phyloP scores from a whole-genome alignment of 2,797 vertebrate genomes.

The Neosalanx taihuensis region DNA sequence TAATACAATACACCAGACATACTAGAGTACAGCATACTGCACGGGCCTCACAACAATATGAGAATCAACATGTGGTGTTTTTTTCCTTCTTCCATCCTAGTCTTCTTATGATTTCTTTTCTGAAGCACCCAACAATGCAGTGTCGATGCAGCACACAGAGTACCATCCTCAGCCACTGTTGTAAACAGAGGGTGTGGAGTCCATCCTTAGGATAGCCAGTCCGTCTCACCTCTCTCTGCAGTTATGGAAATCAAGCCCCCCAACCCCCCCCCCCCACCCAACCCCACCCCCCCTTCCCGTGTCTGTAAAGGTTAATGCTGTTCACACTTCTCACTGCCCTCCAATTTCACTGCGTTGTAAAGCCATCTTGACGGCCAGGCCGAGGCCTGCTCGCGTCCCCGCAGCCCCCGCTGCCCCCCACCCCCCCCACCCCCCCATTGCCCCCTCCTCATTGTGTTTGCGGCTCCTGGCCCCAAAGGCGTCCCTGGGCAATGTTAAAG shows the following conservation, averaged over 20 bases:
- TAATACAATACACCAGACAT: too few relatives aligned
- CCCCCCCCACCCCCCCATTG: constrained; percentile 32
- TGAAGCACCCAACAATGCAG: background rate
- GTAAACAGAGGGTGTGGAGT: constrained; percentile 15
- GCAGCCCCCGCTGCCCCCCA: constrained; percentile 20
- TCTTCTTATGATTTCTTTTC: background rate
- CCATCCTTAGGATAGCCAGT: constrained; percentile 9
- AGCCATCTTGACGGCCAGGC: constrained; percentile 53
- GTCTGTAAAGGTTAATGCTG: constrained; percentile 66
- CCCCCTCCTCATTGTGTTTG: constrained; percentile 53
- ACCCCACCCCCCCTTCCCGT: constrained; percentile 54
- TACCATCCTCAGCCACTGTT: constrained; percentile 20
- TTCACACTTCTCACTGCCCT: constrained; percentile 68
- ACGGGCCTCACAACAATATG: too few relatives aligned
- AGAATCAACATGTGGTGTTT: too few relatives aligned
- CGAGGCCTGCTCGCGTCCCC: constrained; percentile 46
- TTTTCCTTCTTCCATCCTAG: too few relatives aligned
- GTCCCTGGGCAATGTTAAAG: constrained; percentile 69
- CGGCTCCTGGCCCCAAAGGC: constrained; percentile 59
- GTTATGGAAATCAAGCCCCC: constrained; percentile 55
- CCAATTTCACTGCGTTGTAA: constrained; percentile 61
- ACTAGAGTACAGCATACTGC: too few relatives aligned
- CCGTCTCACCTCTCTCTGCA: constrained; percentile 36
- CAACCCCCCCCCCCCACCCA: constrained; percentile 52
- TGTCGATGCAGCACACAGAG: background rate